phyloP scores from a whole-genome alignment of 2,888 invertebrate genomes.

The Epsilonema sp. region DNA sequence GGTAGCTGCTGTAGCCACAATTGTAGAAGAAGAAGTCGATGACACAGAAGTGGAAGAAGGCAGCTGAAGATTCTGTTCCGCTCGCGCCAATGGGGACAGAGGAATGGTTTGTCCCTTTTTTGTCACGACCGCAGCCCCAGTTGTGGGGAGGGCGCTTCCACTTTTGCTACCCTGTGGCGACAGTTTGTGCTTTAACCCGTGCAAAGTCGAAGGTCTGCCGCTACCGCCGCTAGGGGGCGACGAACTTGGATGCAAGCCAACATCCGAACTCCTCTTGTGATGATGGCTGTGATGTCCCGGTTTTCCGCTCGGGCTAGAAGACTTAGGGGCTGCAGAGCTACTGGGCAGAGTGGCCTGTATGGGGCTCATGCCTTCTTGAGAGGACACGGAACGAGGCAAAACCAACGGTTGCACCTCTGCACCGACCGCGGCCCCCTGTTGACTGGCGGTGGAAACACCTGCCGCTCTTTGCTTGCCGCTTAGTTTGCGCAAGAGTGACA shows the following conservation, averaged over 20 bases:
- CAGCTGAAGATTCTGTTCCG: neutral
- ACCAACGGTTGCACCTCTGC: slow-evolving; percentile 31
- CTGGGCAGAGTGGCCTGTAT: no score
- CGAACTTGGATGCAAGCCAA: neutral
- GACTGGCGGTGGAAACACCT: slow-evolving; percentile 35
- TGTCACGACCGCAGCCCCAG: neutral
- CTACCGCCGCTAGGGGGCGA: no score
- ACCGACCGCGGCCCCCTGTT: slow-evolving; percentile 31
- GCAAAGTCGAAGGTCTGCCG: no score
- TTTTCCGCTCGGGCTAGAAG: neutral
- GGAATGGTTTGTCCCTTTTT: neutral
- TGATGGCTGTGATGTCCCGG: neutral
- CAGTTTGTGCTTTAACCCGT: no score
- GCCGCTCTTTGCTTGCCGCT: slow-evolving; percentile 66
- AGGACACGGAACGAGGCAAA: slow-evolving; percentile 41
- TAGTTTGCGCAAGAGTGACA: slow-evolving; percentile 66
- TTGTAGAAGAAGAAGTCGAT: no score
- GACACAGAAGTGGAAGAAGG: neutral
- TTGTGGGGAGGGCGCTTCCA: neutral
- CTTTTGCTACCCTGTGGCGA: neutral
- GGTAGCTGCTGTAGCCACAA: neutral
- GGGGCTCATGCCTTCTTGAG: slow-evolving; percentile 28
- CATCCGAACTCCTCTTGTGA: neutral
- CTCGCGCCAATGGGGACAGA: neutral
- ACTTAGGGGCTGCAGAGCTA: no score